phyloP scores from a whole-genome alignment of 92 coral and sea anemone genomes.

The Siderastrea radians region DNA sequence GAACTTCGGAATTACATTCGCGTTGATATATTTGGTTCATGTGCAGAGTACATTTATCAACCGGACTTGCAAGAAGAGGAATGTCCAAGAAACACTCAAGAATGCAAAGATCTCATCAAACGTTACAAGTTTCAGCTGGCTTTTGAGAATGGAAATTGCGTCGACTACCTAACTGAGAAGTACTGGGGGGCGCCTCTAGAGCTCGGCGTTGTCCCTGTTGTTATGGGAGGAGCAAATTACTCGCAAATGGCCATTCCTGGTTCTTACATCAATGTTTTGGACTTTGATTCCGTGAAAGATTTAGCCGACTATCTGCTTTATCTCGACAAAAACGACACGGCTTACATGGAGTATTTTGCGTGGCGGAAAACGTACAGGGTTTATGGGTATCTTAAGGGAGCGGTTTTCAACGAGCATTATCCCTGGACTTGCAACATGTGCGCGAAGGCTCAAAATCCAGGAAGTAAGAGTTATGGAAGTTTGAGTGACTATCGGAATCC shows the following conservation, averaged over 20 bases:
- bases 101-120: conserved; percentile 60
- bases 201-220: conserved; percentile 81
- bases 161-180: conserved; percentile 89
- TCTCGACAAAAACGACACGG: conserved; percentile 79
- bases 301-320: conserved; percentile 76
- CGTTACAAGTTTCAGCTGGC: conserved; percentile 88
- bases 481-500: conserved; percentile 34
- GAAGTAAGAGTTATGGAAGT: conserved; percentile 49
- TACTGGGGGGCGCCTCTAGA: conserved; percentile 77
- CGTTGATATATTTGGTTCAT: conserved; percentile 82
- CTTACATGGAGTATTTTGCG: conserved; percentile 80
- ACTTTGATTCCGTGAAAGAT: conserved; percentile 76
- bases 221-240: conserved; percentile 85
- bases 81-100: conserved; percentile 46
- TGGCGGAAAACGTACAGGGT: conserved; percentile 77
- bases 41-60: conserved; percentile 56
- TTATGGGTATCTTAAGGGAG: background rate
- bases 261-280: conserved; percentile 80
- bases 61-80: background rate
- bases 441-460: conserved; percentile 64
- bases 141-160: conserved; percentile 83
- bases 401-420: conserved; percentile 29
- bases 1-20: conserved; percentile 67
- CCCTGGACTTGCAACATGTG: conserved; percentile 90
- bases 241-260: conserved; percentile 82